phyloP scores from a whole-genome alignment of 2,888 invertebrate species.

The Abrostola tripartita region DNA sequence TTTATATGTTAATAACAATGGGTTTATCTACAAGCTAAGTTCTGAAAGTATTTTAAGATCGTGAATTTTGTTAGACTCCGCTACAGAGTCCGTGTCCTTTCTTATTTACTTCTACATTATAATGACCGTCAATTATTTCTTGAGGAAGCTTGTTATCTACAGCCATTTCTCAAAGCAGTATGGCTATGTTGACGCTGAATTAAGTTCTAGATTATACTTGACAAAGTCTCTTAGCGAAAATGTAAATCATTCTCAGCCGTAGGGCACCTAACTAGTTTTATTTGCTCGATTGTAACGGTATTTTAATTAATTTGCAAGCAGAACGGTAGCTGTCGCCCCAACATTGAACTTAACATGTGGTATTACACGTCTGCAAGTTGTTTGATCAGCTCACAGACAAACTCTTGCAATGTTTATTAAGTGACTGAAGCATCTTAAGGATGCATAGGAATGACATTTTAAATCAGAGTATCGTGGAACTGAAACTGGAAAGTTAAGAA shows the following conservation, averaged over 20 bases:
- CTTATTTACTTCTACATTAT: too few relatives aligned
- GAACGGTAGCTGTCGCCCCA: slow-evolving; percentile 71
- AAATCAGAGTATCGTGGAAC: slow-evolving; percentile 6
- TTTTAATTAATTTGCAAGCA: slow-evolving; percentile 67
- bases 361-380: slow-evolving; percentile 41
- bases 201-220: slow-evolving; percentile 30
- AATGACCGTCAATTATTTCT: too few relatives aligned
- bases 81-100: too few relatives aligned
- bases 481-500: not conserved
- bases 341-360: slow-evolving; percentile 50
- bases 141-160: too few relatives aligned
- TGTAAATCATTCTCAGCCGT: slow-evolving; percentile 45
- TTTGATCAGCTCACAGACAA: slow-evolving; percentile 41
- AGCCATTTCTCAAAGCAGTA: not conserved
- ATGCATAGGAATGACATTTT: slow-evolving; percentile 27
- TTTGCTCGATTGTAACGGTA: slow-evolving; percentile 66
- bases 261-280: slow-evolving; percentile 59
- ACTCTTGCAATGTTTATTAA: slow-evolving; percentile 52
- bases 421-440: slow-evolving; percentile 28
- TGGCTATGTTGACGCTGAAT: slow-evolving; percentile 11
- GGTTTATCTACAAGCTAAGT: too few relatives aligned
- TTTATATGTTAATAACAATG: too few relatives aligned
- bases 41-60: too few relatives aligned
- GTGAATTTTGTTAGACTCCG: too few relatives aligned
- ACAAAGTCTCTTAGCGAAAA: slow-evolving; percentile 19